These are phyloP conservation scores for Coregonus clupeaformis DNA, from an alignment of 2,113 vertebrate genomes.

Conservation along the genomic window DNA sequence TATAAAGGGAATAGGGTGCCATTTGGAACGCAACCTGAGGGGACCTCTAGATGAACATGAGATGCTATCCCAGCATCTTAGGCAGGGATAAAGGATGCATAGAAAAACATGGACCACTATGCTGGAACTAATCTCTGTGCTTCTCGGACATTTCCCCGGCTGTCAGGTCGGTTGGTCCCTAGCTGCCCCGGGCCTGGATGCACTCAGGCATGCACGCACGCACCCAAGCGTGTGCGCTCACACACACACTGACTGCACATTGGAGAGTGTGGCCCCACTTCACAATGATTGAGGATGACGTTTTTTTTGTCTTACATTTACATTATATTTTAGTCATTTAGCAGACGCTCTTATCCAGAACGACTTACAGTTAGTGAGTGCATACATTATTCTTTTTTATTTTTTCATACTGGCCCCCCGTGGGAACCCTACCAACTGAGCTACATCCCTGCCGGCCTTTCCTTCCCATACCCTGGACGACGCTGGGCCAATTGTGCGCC, in stretches of 20 bases:
- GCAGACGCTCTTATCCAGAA: too few relatives aligned
- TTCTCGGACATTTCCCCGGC: neutral
- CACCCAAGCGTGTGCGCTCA: too few relatives aligned
- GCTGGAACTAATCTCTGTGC: slow-evolving; percentile 3
- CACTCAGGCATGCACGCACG: too few relatives aligned
- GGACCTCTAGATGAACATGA: slow-evolving; percentile 27
- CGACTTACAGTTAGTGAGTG: too few relatives aligned
- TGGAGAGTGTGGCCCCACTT: neutral
- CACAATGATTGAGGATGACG: slow-evolving; percentile 12
- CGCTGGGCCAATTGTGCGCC: too few relatives aligned
- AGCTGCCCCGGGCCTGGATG: neutral
- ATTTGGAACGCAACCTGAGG: neutral
- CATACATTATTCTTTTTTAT: too few relatives aligned
- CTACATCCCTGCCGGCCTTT: too few relatives aligned
- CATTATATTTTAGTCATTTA: too few relatives aligned
- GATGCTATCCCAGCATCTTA: neutral
- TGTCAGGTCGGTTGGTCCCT: neutral
- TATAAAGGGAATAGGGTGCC: too few relatives aligned
- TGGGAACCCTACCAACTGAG: too few relatives aligned
- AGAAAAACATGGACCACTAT: neutral
- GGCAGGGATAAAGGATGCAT: neutral
- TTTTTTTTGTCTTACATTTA: slow-evolving; percentile 5
- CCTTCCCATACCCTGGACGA: too few relatives aligned
- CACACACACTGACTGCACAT: neutral
- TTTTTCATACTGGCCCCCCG: too few relatives aligned